Evolutionary conservation across 2,797 vertebrate genomes (phyloP), one percentile per base, ranked within the genome.

Genomic region (Sebastes taczanowskii): DNA sequence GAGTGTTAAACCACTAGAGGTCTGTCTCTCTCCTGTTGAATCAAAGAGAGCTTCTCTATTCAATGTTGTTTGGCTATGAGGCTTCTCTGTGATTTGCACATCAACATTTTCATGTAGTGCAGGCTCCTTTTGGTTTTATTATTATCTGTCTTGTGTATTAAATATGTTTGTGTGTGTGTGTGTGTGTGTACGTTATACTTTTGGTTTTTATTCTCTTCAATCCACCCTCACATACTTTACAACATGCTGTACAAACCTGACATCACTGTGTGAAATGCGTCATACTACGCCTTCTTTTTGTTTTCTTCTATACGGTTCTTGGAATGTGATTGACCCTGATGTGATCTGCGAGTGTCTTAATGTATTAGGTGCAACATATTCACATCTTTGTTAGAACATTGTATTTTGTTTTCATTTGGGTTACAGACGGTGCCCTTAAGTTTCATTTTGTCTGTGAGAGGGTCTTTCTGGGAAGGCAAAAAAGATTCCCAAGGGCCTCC

Each of bases 1-100:
- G 16, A 11, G 2, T 11, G 58, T 62, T 63, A 1, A 49, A 82
- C 91, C 91, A 89, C 89, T 81, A 91, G 89, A 89, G 88, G 91
- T 64, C 88, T 13, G n/a, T 73, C 64, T 84, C 2, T 9, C 18
- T 16, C 42, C n/a, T 71, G 27, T 42, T 23, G 38, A 68, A 4
- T 35, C n/a, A 2, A 2, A 61, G 63, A 69, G 11, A 52, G 22
- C 8, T 2, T 72, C 27, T 16, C 27, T 25, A 6, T 20, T 18
- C 20, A 29, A 27, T 46, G 49, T 29, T 58, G 30, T 77, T 42
- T 32, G 22, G 14, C 2, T 68, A 2, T 25, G 10, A 20, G 62
- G 22, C 7, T 13, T 53, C 35, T 32, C 49, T 62, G 29, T 30
- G 11, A 22, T 49, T 52, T 20, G 14, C 3, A 42, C 7, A 23